Evolutionary conservation across 2,888 invertebrate genomes (phyloP), one percentile per base, ranked within the genome.

Genomic region (Yponomeuta sedellus): DNA sequence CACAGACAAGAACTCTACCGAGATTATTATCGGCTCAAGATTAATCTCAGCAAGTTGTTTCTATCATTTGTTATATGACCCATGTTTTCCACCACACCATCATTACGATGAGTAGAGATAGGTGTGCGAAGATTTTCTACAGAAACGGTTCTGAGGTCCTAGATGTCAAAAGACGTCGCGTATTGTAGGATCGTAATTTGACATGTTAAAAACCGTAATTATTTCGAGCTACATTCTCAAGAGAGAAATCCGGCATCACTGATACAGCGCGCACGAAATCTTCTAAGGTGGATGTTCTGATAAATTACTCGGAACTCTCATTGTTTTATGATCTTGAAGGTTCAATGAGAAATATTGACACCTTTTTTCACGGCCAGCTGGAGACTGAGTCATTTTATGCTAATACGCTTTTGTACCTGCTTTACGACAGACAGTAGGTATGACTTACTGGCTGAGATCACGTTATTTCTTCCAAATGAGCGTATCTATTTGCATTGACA

Each of bases 381-480:
- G 44, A 16, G 44, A 16, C 44, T 52, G 44, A 52, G 44, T 52
- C 44, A 52, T 5, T 52, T 52, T 52, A 52, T 52, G 44, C 16
- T 16, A 52, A 52, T 52, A 52, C 2, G 44, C 12, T 52, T 52
- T 52, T 52, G 44, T 52, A 52, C 44, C 44, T 52, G 16, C 44
- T 25, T 22, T 20, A 59, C 59, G 59, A 12, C 59, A 59, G 59
- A 59, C 58, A 19, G 20, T 22, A 59, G 25, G 12, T 59, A 59
- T 59, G 59, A 59, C 59, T 59, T 22, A 59, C 25, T 59, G 44
- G 25, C 59, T 59, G 59, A 59, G 59, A 16, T 59, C 59, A 59
- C 59, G 20, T 25, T 25, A 59, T 59, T 59, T 52, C 16, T 52
- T 59, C 59, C 25, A 59, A 22, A 59, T 59, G 59, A 59, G 59